phyloP scores from a whole-genome alignment of 2,888 invertebrate species.

The Cartodere bifasciata region DNA sequence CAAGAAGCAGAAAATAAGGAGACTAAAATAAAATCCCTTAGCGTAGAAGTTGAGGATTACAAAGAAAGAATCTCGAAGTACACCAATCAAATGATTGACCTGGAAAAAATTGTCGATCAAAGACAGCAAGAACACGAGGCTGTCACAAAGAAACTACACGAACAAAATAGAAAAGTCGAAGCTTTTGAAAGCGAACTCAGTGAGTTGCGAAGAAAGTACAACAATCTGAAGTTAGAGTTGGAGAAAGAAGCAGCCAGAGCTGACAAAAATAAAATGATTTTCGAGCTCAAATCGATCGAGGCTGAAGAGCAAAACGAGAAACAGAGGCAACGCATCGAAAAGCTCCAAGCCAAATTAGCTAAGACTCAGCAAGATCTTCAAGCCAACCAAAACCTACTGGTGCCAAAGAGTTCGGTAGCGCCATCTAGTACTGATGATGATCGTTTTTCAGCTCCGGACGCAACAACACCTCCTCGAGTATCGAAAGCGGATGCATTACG shows the following conservation, averaged over 20 bases:
- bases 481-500: conserved; percentile 24
- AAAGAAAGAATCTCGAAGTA: conserved; percentile 12
- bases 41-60: conserved; percentile 17
- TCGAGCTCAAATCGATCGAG: conserved; percentile 35
- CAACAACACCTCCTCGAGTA: conserved; percentile 30
- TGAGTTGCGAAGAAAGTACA: conserved; percentile 18
- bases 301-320: conserved; percentile 34
- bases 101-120: conserved; percentile 16
- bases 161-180: conserved; percentile 17
- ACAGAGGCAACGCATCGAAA: conserved; percentile 23
- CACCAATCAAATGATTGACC: conserved; percentile 15
- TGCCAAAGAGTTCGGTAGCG: conserved; percentile 22
- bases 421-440: conserved; percentile 28
- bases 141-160: conserved; percentile 16
- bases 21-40: conserved; percentile 17
- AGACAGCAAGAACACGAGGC: conserved; percentile 16
- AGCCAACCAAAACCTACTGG: conserved; percentile 28
- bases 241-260: conserved; percentile 19
- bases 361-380: conserved; percentile 26
- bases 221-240: conserved; percentile 14
- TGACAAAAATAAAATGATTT: conserved; percentile 24
- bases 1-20: conserved; percentile 20
- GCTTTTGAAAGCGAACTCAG: conserved; percentile 17
- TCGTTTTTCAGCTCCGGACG: conserved; percentile 31
- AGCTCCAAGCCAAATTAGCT: conserved; percentile 28